Conservation (phyloP, 2,888 invertebrate genomes). For the Rhogogaster chlorosoma region DNA sequence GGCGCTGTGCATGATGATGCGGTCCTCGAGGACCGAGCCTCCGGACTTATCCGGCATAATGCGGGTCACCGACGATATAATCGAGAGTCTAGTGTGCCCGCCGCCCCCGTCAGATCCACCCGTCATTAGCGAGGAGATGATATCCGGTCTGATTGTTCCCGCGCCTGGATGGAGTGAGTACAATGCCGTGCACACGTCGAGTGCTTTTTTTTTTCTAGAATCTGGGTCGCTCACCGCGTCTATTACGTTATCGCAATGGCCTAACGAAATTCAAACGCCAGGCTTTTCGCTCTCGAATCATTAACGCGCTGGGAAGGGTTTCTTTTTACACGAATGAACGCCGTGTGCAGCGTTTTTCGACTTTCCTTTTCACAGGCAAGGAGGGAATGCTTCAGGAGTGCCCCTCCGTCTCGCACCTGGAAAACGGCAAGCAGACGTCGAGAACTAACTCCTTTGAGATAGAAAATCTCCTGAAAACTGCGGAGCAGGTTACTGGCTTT, state of each 20-base stretch:
- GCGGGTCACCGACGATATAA: constrained; percentile 96
- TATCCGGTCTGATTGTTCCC: constrained; percentile 97
- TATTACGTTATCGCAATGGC: no score
- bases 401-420: constrained; percentile 66
- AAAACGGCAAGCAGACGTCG: constrained; percentile 84
- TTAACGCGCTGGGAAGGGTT: neutral
- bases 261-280: neutral
- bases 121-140: constrained; percentile 96
- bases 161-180: constrained; percentile 96
- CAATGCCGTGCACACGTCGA: constrained; percentile 16
- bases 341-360: neutral
- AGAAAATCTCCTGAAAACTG: constrained; percentile 93
- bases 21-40: constrained; percentile 84
- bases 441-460: constrained; percentile 97
- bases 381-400: constrained; percentile 78
- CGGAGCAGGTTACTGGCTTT: constrained; percentile 94
- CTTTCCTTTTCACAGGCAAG: constrained; percentile 80
- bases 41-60: constrained; percentile 84
- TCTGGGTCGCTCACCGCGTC: constrained; percentile 2
- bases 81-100: constrained; percentile 96
- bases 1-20: constrained; percentile 97
- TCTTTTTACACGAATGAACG: neutral
- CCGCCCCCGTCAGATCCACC: constrained; percentile 97
- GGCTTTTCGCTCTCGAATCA: neutral
- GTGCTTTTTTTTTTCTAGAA: constrained; percentile 36